A percentile compares a stretch with the other conserved stretches of the same genome.
phyloP scores from a whole-genome alignment of 2,113 vertebrate genomes.

The Rafetus swinhoei region DNA sequence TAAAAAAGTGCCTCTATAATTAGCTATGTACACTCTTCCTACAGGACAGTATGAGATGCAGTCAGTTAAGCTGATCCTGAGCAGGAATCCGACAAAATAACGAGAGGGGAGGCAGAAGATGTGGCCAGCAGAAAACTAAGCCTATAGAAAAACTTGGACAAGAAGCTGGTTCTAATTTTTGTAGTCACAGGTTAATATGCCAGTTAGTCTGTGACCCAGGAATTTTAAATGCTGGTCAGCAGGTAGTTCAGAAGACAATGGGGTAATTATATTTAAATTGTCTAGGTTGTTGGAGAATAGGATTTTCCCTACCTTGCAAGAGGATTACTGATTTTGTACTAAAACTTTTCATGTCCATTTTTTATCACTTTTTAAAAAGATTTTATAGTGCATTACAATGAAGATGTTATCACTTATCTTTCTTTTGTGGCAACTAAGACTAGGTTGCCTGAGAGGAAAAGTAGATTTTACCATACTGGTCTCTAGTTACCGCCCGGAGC shows the following conservation, averaged over 20 bases:
- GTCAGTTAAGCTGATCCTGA: not conserved
- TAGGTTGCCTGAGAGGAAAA: not conserved
- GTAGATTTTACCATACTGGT: not conserved
- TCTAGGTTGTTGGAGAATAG: not conserved
- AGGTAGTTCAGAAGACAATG: not conserved
- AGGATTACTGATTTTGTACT: not conserved
- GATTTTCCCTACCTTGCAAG: not conserved
- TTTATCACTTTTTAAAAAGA: not conserved
- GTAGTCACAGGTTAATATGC: not conserved
- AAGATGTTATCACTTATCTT: not conserved
- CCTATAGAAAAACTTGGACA: not conserved
- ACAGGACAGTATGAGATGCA: not conserved
- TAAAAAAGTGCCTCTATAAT: not conserved
- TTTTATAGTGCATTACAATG: not conserved
- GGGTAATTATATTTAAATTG: too few species aligned
- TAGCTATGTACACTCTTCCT: not conserved
- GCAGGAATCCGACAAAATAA: not conserved
- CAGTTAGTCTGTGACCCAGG: not conserved
- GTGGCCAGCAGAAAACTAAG: not conserved
- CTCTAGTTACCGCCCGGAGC: not conserved
- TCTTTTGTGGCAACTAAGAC: not conserved
- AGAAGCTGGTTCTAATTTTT: accelerated
- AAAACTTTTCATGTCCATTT: not conserved
- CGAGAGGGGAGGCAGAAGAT: not conserved
- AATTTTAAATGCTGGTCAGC: not conserved